Evolutionary conservation across 2,113 vertebrate species (phyloP).

Genomic region (Leucosticte australis): DNA sequence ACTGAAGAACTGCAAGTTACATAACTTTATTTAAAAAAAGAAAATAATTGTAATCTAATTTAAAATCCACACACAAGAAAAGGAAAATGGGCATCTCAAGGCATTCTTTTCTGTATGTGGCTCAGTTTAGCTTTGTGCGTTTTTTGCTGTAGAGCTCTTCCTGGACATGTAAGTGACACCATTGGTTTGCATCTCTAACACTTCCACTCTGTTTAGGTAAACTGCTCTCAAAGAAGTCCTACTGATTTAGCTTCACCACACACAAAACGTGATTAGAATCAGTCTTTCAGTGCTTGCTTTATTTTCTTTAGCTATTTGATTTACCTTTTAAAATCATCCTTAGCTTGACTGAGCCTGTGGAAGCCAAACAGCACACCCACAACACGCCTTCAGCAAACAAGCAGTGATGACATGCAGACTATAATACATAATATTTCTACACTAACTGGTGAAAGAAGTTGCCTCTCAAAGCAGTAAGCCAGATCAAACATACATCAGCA

Average conservation of each 20-base stretch:
- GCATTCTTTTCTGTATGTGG: neutral
- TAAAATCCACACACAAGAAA: neutral
- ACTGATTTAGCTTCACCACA: neutral
- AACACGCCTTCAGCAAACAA: neutral
- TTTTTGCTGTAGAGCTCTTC: neutral
- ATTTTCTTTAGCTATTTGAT: neutral
- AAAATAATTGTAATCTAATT: neutral
- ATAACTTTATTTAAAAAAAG: neutral
- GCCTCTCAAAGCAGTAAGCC: neutral
- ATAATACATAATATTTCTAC: neutral
- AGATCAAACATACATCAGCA: rapidly evolving
- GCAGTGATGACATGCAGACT: neutral
- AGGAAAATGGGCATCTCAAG: neutral
- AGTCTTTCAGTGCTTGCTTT: neutral
- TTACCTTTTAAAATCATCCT: neutral
- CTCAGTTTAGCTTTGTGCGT: neutral
- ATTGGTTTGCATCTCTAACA: neutral
- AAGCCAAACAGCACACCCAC: neutral
- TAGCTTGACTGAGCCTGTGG: neutral
- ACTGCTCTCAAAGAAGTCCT: neutral
- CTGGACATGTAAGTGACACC: neutral
- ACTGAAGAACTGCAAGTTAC: neutral
- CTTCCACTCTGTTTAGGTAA: neutral
- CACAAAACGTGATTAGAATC: neutral
- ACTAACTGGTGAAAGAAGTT: neutral